Evolutionary conservation across 2,113 vertebrate genomes (phyloP).

Genomic region (Myrmecobius fasciatus): DNA sequence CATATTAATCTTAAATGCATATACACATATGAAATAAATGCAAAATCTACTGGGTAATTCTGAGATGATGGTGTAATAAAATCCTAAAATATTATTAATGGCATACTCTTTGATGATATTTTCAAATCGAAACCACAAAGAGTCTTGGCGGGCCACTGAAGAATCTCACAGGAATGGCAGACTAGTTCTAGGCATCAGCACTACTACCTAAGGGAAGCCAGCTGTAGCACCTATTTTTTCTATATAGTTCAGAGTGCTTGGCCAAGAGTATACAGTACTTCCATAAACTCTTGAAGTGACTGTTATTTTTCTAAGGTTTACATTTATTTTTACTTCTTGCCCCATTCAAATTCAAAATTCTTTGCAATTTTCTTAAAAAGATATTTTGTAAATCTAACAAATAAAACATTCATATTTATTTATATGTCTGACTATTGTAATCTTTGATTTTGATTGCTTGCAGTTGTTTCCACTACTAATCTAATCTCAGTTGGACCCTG

Average conservation of each 20-base stretch:
- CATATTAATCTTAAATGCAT: too few relatives aligned
- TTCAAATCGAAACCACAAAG: too few relatives aligned
- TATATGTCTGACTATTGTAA: not conserved
- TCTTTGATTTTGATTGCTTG: not conserved
- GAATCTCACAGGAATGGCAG: not conserved
- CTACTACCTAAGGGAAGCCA: not conserved
- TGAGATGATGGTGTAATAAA: too few relatives aligned
- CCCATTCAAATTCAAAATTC: too few relatives aligned
- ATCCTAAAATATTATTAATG: too few relatives aligned
- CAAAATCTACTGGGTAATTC: too few relatives aligned
- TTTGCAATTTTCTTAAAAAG: too few relatives aligned
- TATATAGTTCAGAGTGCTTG: not conserved
- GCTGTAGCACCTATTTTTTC: not conserved
- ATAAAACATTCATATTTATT: not conserved
- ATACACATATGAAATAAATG: too few relatives aligned
- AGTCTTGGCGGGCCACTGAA: not conserved
- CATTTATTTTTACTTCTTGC: not conserved
- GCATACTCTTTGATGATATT: too few relatives aligned
- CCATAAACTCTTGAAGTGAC: too few relatives aligned
- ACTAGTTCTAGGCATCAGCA: too few relatives aligned
- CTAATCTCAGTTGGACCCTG: not conserved
- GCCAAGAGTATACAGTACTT: not conserved
- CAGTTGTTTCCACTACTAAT: not conserved
- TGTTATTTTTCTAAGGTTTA: not conserved
- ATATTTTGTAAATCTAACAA: too few relatives aligned